phyloP scores from a whole-genome alignment of 2,888 invertebrate species.

The Helleia helle region DNA sequence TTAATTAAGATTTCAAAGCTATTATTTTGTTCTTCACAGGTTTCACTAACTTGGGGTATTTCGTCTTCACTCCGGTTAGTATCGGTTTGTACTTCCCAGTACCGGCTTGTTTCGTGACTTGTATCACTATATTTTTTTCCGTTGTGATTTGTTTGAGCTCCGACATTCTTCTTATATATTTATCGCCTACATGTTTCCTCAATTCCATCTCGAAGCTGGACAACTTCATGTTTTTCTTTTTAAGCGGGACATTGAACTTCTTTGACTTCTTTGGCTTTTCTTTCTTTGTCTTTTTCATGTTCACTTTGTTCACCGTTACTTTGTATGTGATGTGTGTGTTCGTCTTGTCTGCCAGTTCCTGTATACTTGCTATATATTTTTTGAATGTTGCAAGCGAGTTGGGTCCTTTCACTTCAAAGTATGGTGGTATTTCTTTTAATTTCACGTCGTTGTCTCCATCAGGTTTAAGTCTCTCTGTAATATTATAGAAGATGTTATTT shows the following conservation, averaged over 20 bases:
- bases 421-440: not conserved
- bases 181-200: not conserved
- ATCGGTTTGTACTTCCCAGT: not conserved
- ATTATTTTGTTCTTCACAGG: not conserved
- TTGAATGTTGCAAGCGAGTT: not conserved
- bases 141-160: not conserved
- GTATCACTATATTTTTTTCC: not conserved
- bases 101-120: not conserved
- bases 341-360: not conserved
- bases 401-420: not conserved
- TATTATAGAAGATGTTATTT: not conserved
- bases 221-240: slow-evolving; percentile 2
- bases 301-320: not conserved
- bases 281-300: not conserved
- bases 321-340: not conserved
- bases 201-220: slow-evolving; percentile 1
- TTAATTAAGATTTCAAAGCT: too few relatives aligned
- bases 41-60: not conserved
- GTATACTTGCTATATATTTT: not conserved
- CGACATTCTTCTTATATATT: not conserved
- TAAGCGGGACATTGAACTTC: slow-evolving; percentile 2
- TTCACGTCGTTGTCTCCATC: not conserved
- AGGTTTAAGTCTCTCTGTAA: not conserved
- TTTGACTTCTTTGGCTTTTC: not conserved
- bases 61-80: not conserved